phyloP scores from a whole-genome alignment of 2,888 invertebrate genomes.

The Eupithecia inturbata region DNA sequence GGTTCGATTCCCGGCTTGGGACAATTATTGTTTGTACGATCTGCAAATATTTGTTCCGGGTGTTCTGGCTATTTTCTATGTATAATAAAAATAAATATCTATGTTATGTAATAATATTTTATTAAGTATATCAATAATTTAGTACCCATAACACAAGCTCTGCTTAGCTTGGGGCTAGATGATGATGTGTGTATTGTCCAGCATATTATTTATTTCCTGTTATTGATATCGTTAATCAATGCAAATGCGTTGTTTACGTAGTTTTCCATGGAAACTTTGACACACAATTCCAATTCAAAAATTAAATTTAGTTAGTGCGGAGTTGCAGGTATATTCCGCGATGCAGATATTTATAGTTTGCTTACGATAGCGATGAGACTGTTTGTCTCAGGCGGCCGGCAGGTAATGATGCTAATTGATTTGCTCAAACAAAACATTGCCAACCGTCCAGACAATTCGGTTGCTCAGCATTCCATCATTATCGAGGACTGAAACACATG shows the following conservation, averaged over 20 bases:
- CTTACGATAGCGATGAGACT: conserved; percentile 23
- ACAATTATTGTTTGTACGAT: no score
- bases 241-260: conserved; percentile 10
- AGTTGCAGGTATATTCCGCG: conserved; percentile 23
- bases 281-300: neutral
- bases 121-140: no score
- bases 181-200: no score
- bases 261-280: conserved; percentile 7
- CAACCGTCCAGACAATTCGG: neutral
- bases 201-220: conserved; percentile 47
- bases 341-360: conserved; percentile 37
- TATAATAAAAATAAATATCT: no score
- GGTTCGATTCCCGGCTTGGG: no score
- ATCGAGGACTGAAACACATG: conserved; percentile 7
- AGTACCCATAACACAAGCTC: no score
- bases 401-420: conserved; percentile 25
- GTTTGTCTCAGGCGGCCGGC: conserved; percentile 25
- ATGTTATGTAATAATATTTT: no score
- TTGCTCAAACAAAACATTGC: conserved; percentile 19
- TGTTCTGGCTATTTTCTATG: no score
- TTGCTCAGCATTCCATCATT: conserved; percentile 13
- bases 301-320: conserved; percentile 15
- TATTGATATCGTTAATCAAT: conserved; percentile 40
- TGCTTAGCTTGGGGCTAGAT: no score
- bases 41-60: no score